Base-by-base conservation (phyloP, 1,140 invertebrate species). In the Bombus cullumanus region DNA sequence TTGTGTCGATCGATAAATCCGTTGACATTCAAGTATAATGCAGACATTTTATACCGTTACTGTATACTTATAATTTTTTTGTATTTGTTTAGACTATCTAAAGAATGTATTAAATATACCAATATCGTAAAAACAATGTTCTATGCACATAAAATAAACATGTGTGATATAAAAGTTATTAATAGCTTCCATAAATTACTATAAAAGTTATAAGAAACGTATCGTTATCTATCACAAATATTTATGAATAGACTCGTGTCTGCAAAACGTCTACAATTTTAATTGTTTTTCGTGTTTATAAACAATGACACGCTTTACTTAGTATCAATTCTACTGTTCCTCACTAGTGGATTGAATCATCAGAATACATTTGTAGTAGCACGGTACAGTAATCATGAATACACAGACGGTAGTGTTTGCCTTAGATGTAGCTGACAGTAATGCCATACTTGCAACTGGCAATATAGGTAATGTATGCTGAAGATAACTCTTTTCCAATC, bases 1-100 rank as follows among this genome's bases (percentile, higher is more conserved):
- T 57, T 15, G 31, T 37, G 74, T 57, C 22, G 43, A 76, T 76
- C 74, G 74, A 76, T 76, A 57, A 13, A 76, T 53, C n/a, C 6
- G 25, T 47, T 76, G 74, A 59, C 47, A 76, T 76, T 76, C 39
- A 76, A 37, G 13, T 25, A 41, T 31, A 25, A 76, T 34, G 74
- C 18, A 74, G 18, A 47, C 34, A 37, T 59, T 57, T 76, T 57
- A 53, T 53, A 53, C 6, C 47, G 18, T 22, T 53, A 53, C 6
- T 53, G 22, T 22, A 22, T 53, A 28, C 41, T 74, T 74, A 53
- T 53, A 34, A 47, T 47, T 47, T 47, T 47, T 47, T 18, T 3
- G 22, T 5, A n/a, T 31, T 43, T 34, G 18, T 25, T 34, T 10
- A 22, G 28, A 34, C 13, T 74, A n/a, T n/a, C 28, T 15, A 22